A percentile compares a stretch with the other conserved stretches of the same genome.
Conservation (phyloP, 2,888 invertebrate genomes). For the Watsonalla binaria region DNA sequence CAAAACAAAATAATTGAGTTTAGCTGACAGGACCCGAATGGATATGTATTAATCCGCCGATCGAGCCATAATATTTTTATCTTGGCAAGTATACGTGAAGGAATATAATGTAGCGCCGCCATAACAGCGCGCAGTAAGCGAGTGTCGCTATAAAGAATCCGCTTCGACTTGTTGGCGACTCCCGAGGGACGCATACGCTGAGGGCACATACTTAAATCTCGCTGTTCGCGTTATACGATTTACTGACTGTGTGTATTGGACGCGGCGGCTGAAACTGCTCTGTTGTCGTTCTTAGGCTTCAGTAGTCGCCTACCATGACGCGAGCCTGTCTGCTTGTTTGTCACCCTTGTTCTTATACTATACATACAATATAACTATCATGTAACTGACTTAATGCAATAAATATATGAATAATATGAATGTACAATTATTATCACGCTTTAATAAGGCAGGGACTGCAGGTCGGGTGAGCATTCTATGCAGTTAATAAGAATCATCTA, state of each 20-base stretch:
- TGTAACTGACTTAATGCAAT: no score
- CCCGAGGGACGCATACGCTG: constrained; percentile 28
- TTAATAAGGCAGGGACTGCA: no score
- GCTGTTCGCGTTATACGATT: constrained; percentile 5
- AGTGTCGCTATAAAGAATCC: constrained; percentile 23
- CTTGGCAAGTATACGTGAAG: background rate
- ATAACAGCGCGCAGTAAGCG: constrained; percentile 17
- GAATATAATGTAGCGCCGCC: constrained; percentile 5
- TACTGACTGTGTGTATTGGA: constrained; percentile 12
- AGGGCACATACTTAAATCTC: constrained; percentile 20
- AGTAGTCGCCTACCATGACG: no score
- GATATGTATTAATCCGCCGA: background rate
- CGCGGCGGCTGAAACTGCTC: background rate
- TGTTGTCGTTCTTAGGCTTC: background rate
- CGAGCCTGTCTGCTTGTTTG: no score
- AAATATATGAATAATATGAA: no score
- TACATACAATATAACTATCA: no score
- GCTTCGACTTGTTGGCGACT: constrained; percentile 18
- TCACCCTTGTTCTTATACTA: no score
- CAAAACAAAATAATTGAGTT: no score
- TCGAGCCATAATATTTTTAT: background rate
- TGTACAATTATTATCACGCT: no score
- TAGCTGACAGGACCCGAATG: background rate
- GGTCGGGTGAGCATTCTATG: no score
- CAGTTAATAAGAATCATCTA: no score